Evolutionary conservation across 2,888 invertebrate genomes (phyloP), one percentile per base, ranked within the genome.

Genomic region (Netelia inedita): DNA sequence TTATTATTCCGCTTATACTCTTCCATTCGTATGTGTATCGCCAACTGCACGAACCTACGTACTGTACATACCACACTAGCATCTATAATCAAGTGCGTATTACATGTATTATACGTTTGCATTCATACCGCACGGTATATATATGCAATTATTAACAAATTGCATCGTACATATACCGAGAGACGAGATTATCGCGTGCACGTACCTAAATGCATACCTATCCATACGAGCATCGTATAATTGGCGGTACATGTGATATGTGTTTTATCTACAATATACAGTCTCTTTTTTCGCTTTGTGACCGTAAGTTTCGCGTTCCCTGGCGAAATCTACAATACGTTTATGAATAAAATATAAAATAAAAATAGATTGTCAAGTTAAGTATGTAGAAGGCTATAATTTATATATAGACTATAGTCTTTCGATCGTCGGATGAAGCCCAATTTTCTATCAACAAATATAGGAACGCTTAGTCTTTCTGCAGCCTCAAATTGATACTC

Each of bases 1-100:
- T 14, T 21, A 46, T 35, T 50, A 19, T 46, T n/a, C 61, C 21
- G 35, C 35, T 28, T 35, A 35, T 50, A 16, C 79, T 66, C 66
- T 19, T 73, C 65, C 16, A 28, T 72, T 72, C 41, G 53, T 55
- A 66, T 61, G 41, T 43, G 14, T 55, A 59, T 73, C 59, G 21
- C 14, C 14, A 23, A 59, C 66, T 35, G 35, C 41, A 21, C 21
- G 61, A 23, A 65, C 71, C 16, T 74, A 50, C 74, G 19, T 61
- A 43, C 11, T 23, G 10, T 59, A 41, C 71, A 43, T 46, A 69
- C 16, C 53, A 28, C 35, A 10, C 9, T 46, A 2, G n/a, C 50
- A 66, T 61, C 35, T 35, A 59, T 75, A 79, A 83, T 83, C 69
- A 83, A 63, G 57, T 66, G 57, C 71, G 55, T 75, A 83, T 79